A percentile compares a stretch with the other conserved stretches of the same genome.
Evolutionary conservation across 2,113 vertebrate species (phyloP).

Genomic region (Telmatochromis sp.): DNA sequence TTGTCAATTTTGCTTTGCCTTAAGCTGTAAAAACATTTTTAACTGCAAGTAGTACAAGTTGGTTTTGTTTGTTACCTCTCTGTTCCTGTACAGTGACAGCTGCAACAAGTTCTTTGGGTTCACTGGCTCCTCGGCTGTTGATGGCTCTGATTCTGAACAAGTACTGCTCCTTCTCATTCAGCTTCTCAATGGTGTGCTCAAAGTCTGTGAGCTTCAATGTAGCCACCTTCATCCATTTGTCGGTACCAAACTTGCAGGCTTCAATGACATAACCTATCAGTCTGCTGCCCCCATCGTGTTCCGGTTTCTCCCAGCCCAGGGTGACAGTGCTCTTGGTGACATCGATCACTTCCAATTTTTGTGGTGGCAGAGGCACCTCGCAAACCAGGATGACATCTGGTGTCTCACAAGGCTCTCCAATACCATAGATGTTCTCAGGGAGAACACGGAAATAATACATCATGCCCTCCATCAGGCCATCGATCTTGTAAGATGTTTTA

Average conservation of each 20-base stretch:
- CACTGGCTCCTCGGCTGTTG: conserved; percentile 89
- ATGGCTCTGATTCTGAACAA: conserved; percentile 88
- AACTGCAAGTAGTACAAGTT: not conserved
- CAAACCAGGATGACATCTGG: conserved; percentile 85
- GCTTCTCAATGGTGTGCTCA: conserved; percentile 87
- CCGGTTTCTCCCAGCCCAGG: conserved; percentile 97
- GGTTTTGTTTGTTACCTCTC: conserved; percentile 74
- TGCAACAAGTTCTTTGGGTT: conserved; percentile 87
- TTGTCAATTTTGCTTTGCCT: not conserved
- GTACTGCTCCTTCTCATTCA: conserved; percentile 94
- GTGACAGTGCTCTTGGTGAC: conserved; percentile 87
- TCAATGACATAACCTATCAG: conserved; percentile 89
- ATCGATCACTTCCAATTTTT: conserved; percentile 87
- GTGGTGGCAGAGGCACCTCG: conserved; percentile 86
- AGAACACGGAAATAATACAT: conserved; percentile 95
- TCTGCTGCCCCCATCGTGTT: conserved; percentile 92
- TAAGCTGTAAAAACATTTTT: not conserved
- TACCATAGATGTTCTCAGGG: conserved; percentile 95
- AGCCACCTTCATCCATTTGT: conserved; percentile 95
- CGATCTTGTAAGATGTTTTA: conserved; percentile 89
- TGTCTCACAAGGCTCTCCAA: conserved; percentile 89
- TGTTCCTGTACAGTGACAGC: conserved; percentile 88
- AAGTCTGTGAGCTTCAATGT: conserved; percentile 83
- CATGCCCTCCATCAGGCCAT: conserved; percentile 86
- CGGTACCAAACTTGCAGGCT: conserved; percentile 89